phyloP scores from a whole-genome alignment of 35 echinoderm and acorn worm genomes.

The Eucidaris tribuloides region DNA sequence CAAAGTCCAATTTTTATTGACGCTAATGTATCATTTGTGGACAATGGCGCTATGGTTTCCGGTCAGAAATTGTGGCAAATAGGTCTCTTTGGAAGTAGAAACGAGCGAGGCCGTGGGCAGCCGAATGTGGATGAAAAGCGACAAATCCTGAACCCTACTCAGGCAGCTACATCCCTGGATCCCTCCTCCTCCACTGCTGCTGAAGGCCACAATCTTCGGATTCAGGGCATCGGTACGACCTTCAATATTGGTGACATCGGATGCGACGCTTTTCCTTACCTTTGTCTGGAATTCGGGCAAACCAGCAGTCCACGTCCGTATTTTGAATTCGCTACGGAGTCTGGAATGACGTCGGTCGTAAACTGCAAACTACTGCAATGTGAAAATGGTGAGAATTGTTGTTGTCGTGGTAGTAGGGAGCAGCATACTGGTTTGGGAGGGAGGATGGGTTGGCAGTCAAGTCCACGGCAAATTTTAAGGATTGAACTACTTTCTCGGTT shows the following conservation, averaged over 20 bases:
- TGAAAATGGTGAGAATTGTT: constrained; percentile 47
- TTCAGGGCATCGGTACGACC: constrained; percentile 46
- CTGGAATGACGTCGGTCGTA: constrained; percentile 25
- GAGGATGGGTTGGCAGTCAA: too few species aligned
- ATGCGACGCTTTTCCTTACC: constrained; percentile 45
- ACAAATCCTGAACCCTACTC: constrained; percentile 48
- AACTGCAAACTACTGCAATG: constrained; percentile 47
- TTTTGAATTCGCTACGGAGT: constrained; percentile 50
- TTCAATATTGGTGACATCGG: constrained; percentile 74
- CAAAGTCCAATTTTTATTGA: constrained; percentile 53
- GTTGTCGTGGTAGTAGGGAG: too few species aligned
- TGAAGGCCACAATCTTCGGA: constrained; percentile 11
- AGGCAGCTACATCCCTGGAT: background rate
- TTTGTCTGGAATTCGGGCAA: constrained; percentile 78
- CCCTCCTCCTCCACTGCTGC: background rate
- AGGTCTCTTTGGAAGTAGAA: constrained; percentile 69
- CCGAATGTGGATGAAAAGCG: constrained; percentile 37
- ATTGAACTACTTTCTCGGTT: too few species aligned
- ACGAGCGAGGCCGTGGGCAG: constrained; percentile 45
- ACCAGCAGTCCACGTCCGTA: constrained; percentile 45
- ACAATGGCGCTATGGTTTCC: constrained; percentile 22
- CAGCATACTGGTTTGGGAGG: too few species aligned
- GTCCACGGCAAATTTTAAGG: too few species aligned
- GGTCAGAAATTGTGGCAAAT: constrained; percentile 67
- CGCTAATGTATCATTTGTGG: constrained; percentile 47